Base-by-base conservation (phyloP, 2,797 vertebrate genomes). In the Eulemur coronatus region DNA sequence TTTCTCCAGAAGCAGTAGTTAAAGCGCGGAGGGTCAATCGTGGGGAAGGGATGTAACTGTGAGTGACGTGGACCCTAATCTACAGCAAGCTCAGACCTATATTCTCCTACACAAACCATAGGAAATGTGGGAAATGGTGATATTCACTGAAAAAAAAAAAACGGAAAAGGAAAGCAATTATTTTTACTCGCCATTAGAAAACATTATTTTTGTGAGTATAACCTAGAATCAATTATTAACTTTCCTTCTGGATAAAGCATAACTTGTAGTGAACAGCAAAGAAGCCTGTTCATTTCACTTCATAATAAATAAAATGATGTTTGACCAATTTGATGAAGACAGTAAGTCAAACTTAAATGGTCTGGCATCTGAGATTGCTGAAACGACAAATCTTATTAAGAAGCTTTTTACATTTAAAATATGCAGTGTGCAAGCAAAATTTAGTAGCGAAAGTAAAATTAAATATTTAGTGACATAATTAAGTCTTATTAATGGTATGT, bases 391-490 rank as follows among this genome's bases (percentile, higher is more conserved):
- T 97, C 98, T 96, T 95, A 46, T 70, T 94, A 94, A 93, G 93
- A 46, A 91, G 94, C 41, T 28, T 93, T 87, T 91, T 57, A 92
- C 80, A 84, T 96, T 84, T 98, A 98, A 98, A 98, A 98, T 97
- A 98, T 91, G 81, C 91, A 97, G 98, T 98, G 98, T 94, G 97
- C 98, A 98, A 98, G 97, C 94, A 98, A 98, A 98, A 98, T 97
- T 76, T 97, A 98, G 98, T 97, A 87, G 97, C 63, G 86, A 87
- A 98, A 98, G 97, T 98, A 97, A 98, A 98, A 96, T 98, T 98
- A 98, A 99, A 99, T 98, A 98, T 99, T 99, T 99, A 98, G 98
- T 98, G 98, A 98, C 95, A 98, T 96, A 98, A 98, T 98, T 98
- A 99, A 98, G 97, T 93, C 98, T 98, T 98, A 98, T 98, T 98